Evolutionary conservation across 2,797 vertebrate species (phyloP).

Genomic region (Harpagifer antarcticus): DNA sequence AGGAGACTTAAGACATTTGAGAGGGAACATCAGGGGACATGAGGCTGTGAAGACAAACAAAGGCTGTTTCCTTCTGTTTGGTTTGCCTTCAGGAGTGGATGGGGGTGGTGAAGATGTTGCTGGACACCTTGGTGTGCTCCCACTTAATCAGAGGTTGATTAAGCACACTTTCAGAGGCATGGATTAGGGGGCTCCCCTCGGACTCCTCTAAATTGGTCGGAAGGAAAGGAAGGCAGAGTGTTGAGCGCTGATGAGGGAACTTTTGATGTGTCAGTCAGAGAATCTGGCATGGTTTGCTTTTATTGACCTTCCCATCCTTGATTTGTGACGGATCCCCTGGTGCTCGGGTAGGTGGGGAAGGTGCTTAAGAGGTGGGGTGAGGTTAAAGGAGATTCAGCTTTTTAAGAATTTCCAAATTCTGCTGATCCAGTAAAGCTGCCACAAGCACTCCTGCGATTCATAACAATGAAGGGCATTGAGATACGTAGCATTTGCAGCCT

Average conservation of each 20-base stretch:
- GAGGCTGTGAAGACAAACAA: constrained; percentile 44
- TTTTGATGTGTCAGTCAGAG: constrained; percentile 70
- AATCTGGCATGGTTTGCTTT: constrained; percentile 65
- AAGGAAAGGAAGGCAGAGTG: constrained; percentile 72
- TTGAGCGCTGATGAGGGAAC: constrained; percentile 60
- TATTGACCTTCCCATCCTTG: constrained; percentile 71
- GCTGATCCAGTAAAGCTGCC: constrained; percentile 68
- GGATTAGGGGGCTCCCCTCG: constrained; percentile 79
- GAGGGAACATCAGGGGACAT: constrained; percentile 9
- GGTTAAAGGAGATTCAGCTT: constrained; percentile 66
- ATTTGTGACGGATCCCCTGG: constrained; percentile 79
- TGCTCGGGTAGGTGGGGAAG: constrained; percentile 53
- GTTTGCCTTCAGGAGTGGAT: constrained; percentile 45
- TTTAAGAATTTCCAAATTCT: constrained; percentile 71
- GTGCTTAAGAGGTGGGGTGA: constrained; percentile 21
- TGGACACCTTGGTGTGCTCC: constrained; percentile 68
- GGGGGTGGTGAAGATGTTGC: constrained; percentile 43
- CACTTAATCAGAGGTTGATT: constrained; percentile 77
- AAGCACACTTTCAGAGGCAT: constrained; percentile 69
- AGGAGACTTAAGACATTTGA: constrained; percentile 51
- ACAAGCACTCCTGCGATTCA: constrained; percentile 50
- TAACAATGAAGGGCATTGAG: constrained; percentile 57
- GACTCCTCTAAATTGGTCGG: constrained; percentile 71
- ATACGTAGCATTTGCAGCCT: constrained; percentile 36
- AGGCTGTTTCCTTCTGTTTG: constrained; percentile 50